Evolutionary conservation across 1,140 invertebrate genomes (phyloP).

Genomic region (Thaumetopoea pityocampa): DNA sequence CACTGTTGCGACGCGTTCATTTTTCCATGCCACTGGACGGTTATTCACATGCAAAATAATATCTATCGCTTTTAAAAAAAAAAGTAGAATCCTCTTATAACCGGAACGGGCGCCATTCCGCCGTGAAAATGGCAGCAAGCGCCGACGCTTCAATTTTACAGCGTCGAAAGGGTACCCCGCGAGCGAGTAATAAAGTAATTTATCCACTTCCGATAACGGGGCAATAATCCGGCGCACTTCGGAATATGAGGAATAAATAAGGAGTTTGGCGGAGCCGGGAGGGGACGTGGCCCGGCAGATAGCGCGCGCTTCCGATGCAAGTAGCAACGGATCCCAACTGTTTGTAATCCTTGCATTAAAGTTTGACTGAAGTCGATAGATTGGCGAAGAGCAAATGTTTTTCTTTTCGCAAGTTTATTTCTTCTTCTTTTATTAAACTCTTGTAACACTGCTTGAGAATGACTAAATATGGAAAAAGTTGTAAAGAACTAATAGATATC

Average conservation of each 20-base stretch:
- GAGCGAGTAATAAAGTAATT: slow-evolving; percentile 65
- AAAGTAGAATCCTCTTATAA: slow-evolving; percentile 42
- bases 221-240: slow-evolving; percentile 33
- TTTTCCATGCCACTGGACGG: slow-evolving; percentile 15
- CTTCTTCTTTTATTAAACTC: too few relatives aligned
- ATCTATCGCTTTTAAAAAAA: slow-evolving; percentile 42
- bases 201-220: slow-evolving; percentile 65
- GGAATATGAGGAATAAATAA: slow-evolving; percentile 36
- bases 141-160: slow-evolving; percentile 34
- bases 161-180: slow-evolving; percentile 46
- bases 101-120: slow-evolving; percentile 43
- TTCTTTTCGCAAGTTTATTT: too few relatives aligned
- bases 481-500: too few relatives aligned
- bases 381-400: too few relatives aligned
- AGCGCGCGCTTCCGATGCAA: slow-evolving; percentile 12
- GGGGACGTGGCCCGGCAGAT: slow-evolving; percentile 11
- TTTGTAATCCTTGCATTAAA: slow-evolving; percentile 10
- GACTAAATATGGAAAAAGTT: too few relatives aligned
- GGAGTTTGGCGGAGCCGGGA: slow-evolving; percentile 17
- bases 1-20: slow-evolving; percentile 14
- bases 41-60: slow-evolving; percentile 29
- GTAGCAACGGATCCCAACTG: slow-evolving; percentile 3
- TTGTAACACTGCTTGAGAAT: too few relatives aligned
- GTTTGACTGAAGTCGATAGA: slow-evolving; percentile 11
- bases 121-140: slow-evolving; percentile 43